Percentiles rank a stretch among this genome's conserved stretches.
phyloP scores from a whole-genome alignment of 1,140 invertebrate genomes.

The Diplogasteroides magnus region DNA sequence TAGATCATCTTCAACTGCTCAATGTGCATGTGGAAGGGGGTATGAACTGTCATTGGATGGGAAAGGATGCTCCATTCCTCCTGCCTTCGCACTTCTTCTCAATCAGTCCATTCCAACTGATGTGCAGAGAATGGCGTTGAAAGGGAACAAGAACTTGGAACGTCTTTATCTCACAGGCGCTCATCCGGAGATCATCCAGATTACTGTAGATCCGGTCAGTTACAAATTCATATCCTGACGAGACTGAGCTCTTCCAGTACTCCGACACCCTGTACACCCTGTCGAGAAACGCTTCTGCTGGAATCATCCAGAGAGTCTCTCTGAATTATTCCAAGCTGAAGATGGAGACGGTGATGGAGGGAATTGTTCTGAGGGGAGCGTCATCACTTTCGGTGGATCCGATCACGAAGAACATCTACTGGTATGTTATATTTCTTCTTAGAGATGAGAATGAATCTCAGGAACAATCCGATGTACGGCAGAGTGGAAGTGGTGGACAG shows the following conservation, averaged over 20 bases:
- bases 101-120: neutral
- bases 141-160: no score
- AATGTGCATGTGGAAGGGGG: neutral
- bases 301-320: neutral
- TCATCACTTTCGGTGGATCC: neutral
- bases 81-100: neutral
- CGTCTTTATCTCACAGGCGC: no score
- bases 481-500: no score
- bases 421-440: no score
- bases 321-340: neutral
- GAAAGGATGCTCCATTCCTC: neutral
- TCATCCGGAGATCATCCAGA: no score
- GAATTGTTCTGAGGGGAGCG: neutral
- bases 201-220: no score
- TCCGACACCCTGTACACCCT: neutral
- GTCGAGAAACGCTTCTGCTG: neutral
- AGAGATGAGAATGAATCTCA: no score
- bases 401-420: neutral
- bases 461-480: no score
- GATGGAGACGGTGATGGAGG: neutral
- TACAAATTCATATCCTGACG: no score
- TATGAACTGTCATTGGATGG: neutral
- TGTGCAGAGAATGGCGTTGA: neutral
- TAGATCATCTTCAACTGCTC: neutral
- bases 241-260: no score